These are phyloP conservation scores for Lasaia peninsularis DNA, from an alignment of 1,140 invertebrate genomes.

Conservation along the genomic window DNA sequence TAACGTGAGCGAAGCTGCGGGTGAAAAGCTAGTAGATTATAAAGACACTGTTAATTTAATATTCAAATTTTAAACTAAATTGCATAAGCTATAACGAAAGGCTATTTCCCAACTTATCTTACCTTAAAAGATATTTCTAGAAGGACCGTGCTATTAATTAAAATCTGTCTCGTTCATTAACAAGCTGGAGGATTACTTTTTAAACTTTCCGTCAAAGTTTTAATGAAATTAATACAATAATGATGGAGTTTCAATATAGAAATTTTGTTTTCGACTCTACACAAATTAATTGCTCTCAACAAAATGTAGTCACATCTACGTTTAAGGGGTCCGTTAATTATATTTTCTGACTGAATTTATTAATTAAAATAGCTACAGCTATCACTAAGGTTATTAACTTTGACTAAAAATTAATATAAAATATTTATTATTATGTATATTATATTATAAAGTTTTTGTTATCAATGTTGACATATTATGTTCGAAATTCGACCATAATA, in stretches of 20 bases:
- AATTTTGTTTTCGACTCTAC: constrained; percentile 10
- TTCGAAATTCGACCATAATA: no score
- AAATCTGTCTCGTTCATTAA: constrained; percentile 32
- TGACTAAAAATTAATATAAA: no score
- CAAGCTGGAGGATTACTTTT: constrained; percentile 31
- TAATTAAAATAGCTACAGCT: not conserved
- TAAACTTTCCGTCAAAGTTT: constrained; percentile 29
- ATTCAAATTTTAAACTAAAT: not conserved
- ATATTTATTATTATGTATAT: no score
- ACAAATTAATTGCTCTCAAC: constrained; percentile 2
- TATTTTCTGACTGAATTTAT: not conserved
- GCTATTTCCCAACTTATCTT: constrained; percentile 7
- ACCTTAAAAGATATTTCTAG: constrained; percentile 17
- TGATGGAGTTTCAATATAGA: constrained; percentile 15
- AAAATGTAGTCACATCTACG: not conserved
- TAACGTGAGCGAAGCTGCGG: no score
- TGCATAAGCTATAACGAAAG: not conserved
- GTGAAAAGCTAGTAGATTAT: no score
- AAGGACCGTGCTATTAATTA: constrained; percentile 27
- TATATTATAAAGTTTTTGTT: no score
- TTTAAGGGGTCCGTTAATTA: not conserved
- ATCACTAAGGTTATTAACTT: not conserved
- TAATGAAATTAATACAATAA: constrained; percentile 31
- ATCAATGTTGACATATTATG: no score
- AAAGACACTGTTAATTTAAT: no score